phyloP scores from a whole-genome alignment of 2,113 vertebrate genomes.

The Muscicapa adusta region DNA sequence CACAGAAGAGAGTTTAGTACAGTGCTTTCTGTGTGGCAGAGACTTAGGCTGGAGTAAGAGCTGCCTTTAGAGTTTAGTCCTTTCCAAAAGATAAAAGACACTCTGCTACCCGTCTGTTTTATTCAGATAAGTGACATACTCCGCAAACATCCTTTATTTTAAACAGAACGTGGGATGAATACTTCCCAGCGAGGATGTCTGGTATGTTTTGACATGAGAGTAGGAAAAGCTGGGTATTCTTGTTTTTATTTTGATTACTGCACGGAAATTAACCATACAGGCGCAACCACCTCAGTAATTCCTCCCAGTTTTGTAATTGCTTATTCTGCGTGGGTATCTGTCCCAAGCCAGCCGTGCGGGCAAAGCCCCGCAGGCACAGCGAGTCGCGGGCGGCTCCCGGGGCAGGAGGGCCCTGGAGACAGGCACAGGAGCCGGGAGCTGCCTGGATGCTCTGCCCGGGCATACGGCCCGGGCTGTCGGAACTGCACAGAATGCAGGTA shows the following conservation, averaged over 20 bases:
- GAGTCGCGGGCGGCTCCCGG: too few relatives aligned
- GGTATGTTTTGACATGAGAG: neutral
- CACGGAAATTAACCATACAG: neutral
- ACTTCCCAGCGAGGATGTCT: neutral
- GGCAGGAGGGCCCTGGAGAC: neutral
- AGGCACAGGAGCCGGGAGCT: neutral
- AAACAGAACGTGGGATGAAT: neutral
- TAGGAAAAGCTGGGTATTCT: neutral
- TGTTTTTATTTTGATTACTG: neutral
- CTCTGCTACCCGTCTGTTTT: neutral
- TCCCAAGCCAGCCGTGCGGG: neutral
- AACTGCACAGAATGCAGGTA: neutral
- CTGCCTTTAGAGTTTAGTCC: neutral
- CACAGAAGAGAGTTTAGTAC: neutral
- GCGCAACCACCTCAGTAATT: neutral
- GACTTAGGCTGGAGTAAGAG: neutral
- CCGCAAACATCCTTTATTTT: neutral
- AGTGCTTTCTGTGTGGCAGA: neutral
- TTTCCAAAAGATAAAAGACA: neutral
- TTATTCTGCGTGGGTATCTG: too few relatives aligned
- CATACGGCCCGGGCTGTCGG: too few relatives aligned
- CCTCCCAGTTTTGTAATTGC: neutral
- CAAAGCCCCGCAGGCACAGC: accelerated
- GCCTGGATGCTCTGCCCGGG: neutral
- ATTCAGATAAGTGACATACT: neutral